Evolutionary conservation across 2,113 vertebrate genomes (phyloP), one percentile per base, ranked within the genome.

Genomic region (Lipophrys pholis): DNA sequence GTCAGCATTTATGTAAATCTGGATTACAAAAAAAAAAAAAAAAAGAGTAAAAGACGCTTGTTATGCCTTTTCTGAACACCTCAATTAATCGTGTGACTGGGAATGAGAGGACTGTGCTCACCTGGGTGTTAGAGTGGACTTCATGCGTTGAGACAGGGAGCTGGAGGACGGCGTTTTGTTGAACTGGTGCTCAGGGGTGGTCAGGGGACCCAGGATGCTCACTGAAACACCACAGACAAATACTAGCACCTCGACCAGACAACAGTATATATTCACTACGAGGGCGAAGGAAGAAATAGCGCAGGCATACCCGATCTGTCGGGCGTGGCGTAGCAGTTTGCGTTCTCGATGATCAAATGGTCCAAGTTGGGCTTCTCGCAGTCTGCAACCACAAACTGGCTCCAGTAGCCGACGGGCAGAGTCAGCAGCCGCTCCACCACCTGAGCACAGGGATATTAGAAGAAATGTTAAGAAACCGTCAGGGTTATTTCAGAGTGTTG

Each of bases 101-200:
- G 21, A 30, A 21, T 6, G 16, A 5, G n/a, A 5, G 15, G 76
- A 6, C 10, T 11, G 50, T n/a, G 76, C 93, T 88, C 87, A 99
- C 98, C 91, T 97, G 53, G 98, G 97, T 1, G 97, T 99, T 85
- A 92, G 96, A 60, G 82, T 93, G 88, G 95, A 96, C 38, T 91
- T 94, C 76, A 99, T 93, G 64, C 94, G 94, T 85, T 98, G 96
- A 3, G 96, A 96, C 72, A 99, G 85, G 12, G 97, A 99, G 88
- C 95, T 97, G 42, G 97, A 96, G 0, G 96, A 98, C 0, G 96
- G 95, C 0, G 96, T 99, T 91, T 99, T 99, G 83, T 78, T 92
- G 81, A 99, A 82, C 83, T 97, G 97, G 67, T 96, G 95, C 41
- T 99, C 97, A 0, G 98, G 98, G 38, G 98, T 99, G 11, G 96